Evolutionary conservation across 2,113 vertebrate genomes (phyloP).

Genomic region (Rhynchomys soricoides): DNA sequence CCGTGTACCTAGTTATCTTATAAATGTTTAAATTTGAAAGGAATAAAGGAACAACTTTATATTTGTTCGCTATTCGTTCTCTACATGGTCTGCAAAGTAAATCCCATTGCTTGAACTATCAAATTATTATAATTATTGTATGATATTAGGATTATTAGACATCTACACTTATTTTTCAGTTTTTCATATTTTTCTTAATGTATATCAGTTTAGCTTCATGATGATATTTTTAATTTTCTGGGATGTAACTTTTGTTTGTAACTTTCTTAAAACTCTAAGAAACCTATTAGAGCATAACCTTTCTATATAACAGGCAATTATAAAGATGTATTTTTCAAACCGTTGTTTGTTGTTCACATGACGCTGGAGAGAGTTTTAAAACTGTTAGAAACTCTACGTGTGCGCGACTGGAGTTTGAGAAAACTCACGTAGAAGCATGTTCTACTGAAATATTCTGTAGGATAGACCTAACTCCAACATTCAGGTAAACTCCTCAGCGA

Average conservation of each 20-base stretch:
- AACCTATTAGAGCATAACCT: neutral
- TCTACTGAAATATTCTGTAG: neutral
- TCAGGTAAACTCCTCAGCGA: neutral
- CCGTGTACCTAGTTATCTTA: neutral
- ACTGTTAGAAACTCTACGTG: neutral
- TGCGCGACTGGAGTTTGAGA: neutral
- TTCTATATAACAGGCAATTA: neutral
- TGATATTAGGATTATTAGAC: neutral
- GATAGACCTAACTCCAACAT: neutral
- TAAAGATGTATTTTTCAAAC: neutral
- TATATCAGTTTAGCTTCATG: neutral
- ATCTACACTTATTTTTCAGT: neutral
- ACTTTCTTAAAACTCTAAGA: neutral
- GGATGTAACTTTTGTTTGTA: neutral
- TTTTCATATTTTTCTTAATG: neutral
- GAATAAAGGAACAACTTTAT: neutral
- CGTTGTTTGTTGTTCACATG: neutral
- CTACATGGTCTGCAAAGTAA: neutral
- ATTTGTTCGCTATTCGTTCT: neutral
- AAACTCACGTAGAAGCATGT: neutral
- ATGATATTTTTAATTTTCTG: neutral
- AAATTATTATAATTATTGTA: neutral
- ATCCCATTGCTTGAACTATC: neutral
- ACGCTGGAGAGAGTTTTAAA: neutral
- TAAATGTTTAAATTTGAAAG: neutral